These are phyloP conservation scores for Lycaon pictus DNA, from an alignment of 2,113 vertebrate genomes.

Conservation along the genomic window DNA sequence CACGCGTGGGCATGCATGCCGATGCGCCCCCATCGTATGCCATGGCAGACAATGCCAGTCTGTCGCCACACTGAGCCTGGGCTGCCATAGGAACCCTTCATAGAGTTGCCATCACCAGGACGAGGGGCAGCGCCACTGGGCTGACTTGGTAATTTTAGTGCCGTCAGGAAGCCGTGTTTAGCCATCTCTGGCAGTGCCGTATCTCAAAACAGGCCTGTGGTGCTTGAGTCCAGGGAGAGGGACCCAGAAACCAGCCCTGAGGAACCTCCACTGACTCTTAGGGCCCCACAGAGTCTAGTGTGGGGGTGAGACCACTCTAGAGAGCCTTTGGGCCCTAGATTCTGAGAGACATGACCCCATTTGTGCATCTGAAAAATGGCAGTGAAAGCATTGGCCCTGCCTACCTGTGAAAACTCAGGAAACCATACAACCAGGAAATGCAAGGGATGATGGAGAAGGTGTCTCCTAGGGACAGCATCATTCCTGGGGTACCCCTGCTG, in stretches of 20 bases:
- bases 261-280: not conserved
- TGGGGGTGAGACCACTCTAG: not conserved
- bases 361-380: not conserved
- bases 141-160: not conserved
- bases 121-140: not conserved
- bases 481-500: not conserved
- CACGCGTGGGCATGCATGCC: not conserved
- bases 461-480: too few species aligned
- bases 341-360: not conserved
- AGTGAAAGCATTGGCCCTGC: not conserved
- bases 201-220: not conserved
- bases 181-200: accelerated
- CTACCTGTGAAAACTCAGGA: not conserved
- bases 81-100: not conserved
- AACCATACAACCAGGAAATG: not conserved
- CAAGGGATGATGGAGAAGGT: accelerated
- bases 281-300: not conserved
- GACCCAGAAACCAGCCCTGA: not conserved
- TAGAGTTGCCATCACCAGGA: not conserved
- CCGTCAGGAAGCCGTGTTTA: not conserved
- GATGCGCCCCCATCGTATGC: not conserved
- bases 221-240: not conserved
- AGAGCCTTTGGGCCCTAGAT: not conserved
- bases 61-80: not conserved
- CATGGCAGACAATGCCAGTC: not conserved